phyloP scores from a whole-genome alignment of 2,113 vertebrate species.

The Vireo altiloquus region DNA sequence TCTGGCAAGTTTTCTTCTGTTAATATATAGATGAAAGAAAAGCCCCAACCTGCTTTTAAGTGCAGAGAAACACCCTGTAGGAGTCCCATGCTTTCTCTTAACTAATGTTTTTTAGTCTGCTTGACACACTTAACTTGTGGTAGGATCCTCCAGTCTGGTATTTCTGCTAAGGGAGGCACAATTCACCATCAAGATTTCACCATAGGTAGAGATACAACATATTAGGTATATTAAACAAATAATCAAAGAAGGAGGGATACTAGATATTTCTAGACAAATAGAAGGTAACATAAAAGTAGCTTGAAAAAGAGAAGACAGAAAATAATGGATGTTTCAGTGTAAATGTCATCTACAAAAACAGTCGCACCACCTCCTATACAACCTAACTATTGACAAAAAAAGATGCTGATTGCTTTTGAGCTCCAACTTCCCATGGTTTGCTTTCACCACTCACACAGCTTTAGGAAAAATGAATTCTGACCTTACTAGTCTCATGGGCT shows the following conservation, averaged over 20 bases:
- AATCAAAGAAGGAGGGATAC: not conserved
- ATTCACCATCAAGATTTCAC: fast-evolving
- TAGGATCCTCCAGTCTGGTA: not conserved
- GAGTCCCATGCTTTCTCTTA: not conserved
- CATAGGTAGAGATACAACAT: not conserved
- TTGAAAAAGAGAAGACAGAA: not conserved
- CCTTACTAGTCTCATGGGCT: not conserved
- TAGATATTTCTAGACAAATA: not conserved
- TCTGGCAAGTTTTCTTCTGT: not conserved
- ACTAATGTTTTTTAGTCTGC: not conserved
- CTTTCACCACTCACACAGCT: not conserved
- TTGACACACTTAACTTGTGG: not conserved
- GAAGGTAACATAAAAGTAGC: not conserved
- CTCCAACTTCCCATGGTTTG: not conserved
- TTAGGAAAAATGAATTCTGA: not conserved
- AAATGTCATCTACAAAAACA: not conserved
- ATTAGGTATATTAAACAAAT: not conserved
- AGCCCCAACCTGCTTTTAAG: not conserved
- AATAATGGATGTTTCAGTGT: not conserved
- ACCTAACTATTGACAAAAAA: not conserved
- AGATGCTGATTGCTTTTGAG: not conserved
- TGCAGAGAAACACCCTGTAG: not conserved
- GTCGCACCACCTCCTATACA: not conserved
- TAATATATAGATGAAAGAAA: not conserved
- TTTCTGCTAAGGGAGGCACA: not conserved